Evolutionary conservation across 1,140 invertebrate species (phyloP).

Genomic region (Ptiloglossa arizonensis): DNA sequence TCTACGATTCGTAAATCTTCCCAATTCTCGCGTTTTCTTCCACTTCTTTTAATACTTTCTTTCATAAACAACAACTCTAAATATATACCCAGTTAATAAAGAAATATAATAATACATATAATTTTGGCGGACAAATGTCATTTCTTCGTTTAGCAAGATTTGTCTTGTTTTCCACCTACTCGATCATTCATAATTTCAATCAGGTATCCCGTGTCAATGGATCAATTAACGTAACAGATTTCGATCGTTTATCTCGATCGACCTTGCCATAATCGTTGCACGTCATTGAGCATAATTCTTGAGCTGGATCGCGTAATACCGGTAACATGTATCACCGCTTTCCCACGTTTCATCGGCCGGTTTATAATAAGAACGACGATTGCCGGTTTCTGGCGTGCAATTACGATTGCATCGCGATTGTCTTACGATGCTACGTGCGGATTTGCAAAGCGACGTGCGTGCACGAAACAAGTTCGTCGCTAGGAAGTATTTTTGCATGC

Average conservation of each 20-base stretch:
- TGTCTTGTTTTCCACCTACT: no score
- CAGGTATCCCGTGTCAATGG: no score
- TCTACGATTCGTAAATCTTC: constrained; percentile 12
- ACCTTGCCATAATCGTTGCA: constrained; percentile 6
- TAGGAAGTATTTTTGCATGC: background rate
- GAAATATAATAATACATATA: no score
- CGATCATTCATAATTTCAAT: no score
- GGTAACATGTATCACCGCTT: constrained; percentile 44
- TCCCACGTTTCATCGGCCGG: constrained; percentile 53
- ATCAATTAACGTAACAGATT: background rate
- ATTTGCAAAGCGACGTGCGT: background rate
- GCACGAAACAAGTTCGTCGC: background rate
- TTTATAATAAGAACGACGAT: constrained; percentile 39
- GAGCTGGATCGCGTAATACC: constrained; percentile 43
- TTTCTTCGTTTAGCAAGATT: no score
- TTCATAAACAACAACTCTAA: no score
- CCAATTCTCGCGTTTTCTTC: background rate
- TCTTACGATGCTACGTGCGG: background rate
- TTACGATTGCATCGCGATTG: constrained; percentile 25
- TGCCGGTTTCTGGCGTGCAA: constrained; percentile 9
- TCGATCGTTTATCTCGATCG: background rate
- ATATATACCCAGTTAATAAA: no score
- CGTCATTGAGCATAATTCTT: constrained; percentile 46
- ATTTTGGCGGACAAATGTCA: no score
- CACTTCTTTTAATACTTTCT: no score